Evolutionary conservation across 1,140 invertebrate genomes (phyloP), one percentile per base, ranked within the genome.

Genomic region (Drosophila rhopaloa): DNA sequence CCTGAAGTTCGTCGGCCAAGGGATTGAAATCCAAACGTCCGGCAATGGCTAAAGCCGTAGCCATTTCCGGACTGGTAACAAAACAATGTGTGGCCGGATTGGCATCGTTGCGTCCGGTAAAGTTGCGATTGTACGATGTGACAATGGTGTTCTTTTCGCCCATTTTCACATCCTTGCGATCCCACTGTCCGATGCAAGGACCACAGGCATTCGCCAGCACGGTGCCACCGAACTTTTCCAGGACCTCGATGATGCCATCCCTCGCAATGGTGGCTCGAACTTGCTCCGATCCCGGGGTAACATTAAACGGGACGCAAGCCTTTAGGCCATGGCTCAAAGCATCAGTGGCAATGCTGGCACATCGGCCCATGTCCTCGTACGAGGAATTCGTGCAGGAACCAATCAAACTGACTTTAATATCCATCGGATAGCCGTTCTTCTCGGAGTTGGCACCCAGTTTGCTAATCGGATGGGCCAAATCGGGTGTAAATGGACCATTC

Each of bases 101-200:
- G 61, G 98, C 99, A 93, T 99, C 99, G 93, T 99, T 99, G 75
- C 99, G 95, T 1, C 96, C 97, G 19, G 98, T 99, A 94, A 99
- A 99, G 93, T 99, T 99, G 51, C 99, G 94, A 93, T 99, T 99
- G 94, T 99, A 99, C 0, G 99, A 99, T 4, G 98, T 99, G 11
- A 99, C 98, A 91, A 99, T 99, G 0, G 99, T 99, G 93, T 99
- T 99, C 93, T 99, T 99, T 63, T 99, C 98, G 14, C 99, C 99
- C 92, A 99, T 99, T 92, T 99, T 99, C 4, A 99, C 96, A 93
- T 99, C 99, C 91, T 98, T 95, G 53, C 97, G 94, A 93, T 99
- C 98, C 99, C 99, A 99, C 92, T 99, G 99, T 37, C 99, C 98
- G 92, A 99, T 99, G 94, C 99, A 99, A 3, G 99, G 99, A 0